Evolutionary conservation across 2,113 vertebrate genomes (phyloP), one percentile per base, ranked within the genome.

Genomic region (Seriola dumerili): DNA sequence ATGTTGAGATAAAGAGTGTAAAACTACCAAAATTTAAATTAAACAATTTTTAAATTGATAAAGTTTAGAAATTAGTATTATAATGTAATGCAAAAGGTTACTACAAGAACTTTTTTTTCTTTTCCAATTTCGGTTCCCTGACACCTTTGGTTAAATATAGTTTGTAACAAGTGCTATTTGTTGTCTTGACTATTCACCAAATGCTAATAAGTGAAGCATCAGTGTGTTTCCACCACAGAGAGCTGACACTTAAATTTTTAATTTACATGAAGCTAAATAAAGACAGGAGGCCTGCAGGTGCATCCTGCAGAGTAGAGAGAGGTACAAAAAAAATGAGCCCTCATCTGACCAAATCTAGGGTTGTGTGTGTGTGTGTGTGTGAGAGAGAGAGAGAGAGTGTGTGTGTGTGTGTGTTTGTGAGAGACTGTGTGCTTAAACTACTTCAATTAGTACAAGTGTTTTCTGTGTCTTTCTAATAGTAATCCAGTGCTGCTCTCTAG

Each of bases 221-320:
- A 21, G 4, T 32, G 4, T 21, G 4, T 71, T 63, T 77, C 9
- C 29, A 62, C 55, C n/a, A 44, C 68, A 48, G 73, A 63, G 44
- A 76, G 12, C 25, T 67, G 36, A 71, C 7, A 55, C 3, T 17
- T 10, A 42, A 80, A n/a, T 55, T 46, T n/a, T 25, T 66, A 0
- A 86, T 88, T 88, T 86, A 42, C 73, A 88, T 87, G 5, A 52
- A 29, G 64, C 23, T 85, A 82, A 77, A 83, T 50, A 59, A 78
- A 78, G 70, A 38, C n/a, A 25, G 9, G 65, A 67, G 34, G 32
- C 21, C 44, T 59, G 34, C 87, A 78, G 79, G 72, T 86, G 86
- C 76, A 78, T 87, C 76, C 84, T 78, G 65, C n/a, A 23, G 3
- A 71, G 58, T 11, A 58, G 19, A 52, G 8, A 40, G 29, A 40